phyloP scores from a whole-genome alignment of 1,140 invertebrate species.

The Battus philenor region DNA sequence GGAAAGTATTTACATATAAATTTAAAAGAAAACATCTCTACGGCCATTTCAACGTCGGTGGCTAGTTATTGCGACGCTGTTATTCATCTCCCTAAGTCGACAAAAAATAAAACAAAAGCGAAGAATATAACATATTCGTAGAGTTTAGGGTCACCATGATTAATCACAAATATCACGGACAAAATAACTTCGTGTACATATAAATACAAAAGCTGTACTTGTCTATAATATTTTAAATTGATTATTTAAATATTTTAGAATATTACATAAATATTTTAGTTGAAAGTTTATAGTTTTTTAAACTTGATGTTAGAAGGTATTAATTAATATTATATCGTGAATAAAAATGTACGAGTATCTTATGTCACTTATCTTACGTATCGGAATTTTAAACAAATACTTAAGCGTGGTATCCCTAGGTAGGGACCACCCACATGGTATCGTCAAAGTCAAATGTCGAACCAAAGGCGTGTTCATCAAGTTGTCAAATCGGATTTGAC shows the following conservation, averaged over 20 bases:
- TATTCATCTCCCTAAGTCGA: conserved; percentile 58
- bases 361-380: no score
- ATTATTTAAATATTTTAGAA: no score
- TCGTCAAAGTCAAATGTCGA: conserved; percentile 61
- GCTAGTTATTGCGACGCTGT: conserved; percentile 62
- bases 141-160: conserved; percentile 8
- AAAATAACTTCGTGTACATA: no score
- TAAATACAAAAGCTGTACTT: no score
- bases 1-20: no score
- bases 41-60: conserved; percentile 55
- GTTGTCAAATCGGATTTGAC: conserved; percentile 71
- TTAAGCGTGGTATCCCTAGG: conserved; percentile 10
- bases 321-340: no score
- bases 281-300: neutral
- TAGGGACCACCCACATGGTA: conserved; percentile 64
- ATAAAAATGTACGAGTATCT: no score
- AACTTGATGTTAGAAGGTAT: neutral
- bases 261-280: no score
- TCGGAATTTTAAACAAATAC: no score
- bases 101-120: conserved; percentile 44
- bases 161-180: no score
- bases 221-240: no score
- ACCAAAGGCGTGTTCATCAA: conserved; percentile 65
- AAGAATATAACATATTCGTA: conserved; percentile 35
- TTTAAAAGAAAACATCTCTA: conserved; percentile 5